phyloP scores from a whole-genome alignment of 1,140 invertebrate species.

The Drosophila serrata region DNA sequence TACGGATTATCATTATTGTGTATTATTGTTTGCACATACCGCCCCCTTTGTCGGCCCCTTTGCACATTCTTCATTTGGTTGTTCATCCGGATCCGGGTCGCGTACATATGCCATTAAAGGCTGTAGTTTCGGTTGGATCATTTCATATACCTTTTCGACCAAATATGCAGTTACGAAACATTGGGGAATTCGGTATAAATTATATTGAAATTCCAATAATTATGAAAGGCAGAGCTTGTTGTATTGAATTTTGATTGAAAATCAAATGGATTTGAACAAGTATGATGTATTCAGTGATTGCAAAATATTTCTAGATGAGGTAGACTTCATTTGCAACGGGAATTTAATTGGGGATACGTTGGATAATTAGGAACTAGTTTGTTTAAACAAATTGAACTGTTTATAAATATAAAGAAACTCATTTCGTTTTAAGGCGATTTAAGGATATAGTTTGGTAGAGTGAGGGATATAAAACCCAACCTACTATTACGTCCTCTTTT shows the following conservation, averaged over 20 bases:
- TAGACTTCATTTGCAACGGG: background rate
- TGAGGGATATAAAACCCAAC: too few species aligned
- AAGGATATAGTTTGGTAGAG: too few species aligned
- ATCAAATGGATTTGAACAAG: background rate
- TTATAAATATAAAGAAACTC: too few species aligned
- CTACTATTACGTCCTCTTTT: background rate
- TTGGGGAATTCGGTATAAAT: conserved; percentile 5
- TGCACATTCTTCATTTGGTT: conserved; percentile 3
- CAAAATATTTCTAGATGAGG: background rate
- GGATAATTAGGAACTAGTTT: too few species aligned
- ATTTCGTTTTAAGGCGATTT: background rate
- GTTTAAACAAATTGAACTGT: background rate
- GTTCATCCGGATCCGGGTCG: conserved; percentile 6
- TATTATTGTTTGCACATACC: conserved; percentile 28
- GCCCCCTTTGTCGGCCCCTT: background rate
- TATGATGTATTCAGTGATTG: background rate
- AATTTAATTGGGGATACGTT: background rate
- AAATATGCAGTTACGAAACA: background rate
- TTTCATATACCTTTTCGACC: background rate
- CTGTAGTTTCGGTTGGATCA: background rate
- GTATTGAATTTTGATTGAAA: conserved; percentile 17
- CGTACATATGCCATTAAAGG: conserved; percentile 9
- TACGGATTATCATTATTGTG: conserved; percentile 48
- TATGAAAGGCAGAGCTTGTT: background rate
- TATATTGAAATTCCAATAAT: conserved; percentile 1